phyloP scores from a whole-genome alignment of 1,140 invertebrate genomes.

The Gryon sp. region DNA sequence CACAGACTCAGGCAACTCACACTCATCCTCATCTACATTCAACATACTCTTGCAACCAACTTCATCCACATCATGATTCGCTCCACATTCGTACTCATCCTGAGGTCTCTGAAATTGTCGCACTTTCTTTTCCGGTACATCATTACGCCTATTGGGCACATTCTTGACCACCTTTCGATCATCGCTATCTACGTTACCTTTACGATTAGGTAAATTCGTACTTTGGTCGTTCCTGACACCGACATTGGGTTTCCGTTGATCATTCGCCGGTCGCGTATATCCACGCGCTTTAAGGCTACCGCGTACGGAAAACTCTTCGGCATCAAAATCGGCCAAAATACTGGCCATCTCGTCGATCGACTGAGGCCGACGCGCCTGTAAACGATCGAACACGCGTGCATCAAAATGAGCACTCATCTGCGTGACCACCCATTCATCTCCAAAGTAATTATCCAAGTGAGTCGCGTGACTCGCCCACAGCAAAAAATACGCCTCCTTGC shows the following conservation, averaged over 20 bases:
- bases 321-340: constrained; percentile 21
- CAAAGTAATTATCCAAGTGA: neutral
- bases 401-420: constrained; percentile 5
- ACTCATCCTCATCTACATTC: neutral
- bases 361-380: neutral
- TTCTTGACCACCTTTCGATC: too few species aligned
- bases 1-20: neutral
- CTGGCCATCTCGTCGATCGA: constrained; percentile 11
- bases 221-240: neutral
- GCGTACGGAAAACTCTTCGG: neutral
- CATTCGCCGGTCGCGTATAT: neutral
- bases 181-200: neutral
- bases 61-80: too few species aligned
- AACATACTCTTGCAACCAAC: neutral
- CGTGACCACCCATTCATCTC: constrained; percentile 1
- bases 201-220: neutral
- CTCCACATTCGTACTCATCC: too few species aligned
- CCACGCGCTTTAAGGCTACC: neutral
- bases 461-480: constrained; percentile 11
- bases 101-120: neutral
- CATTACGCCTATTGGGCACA: too few species aligned
- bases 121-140: neutral
- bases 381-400: neutral
- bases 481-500: constrained; percentile 24
- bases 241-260: neutral